A percentile compares a stretch with the other conserved stretches of the same genome.
phyloP scores from a whole-genome alignment of 2,888 invertebrate species.

The Sarcophaga caerulescens region DNA sequence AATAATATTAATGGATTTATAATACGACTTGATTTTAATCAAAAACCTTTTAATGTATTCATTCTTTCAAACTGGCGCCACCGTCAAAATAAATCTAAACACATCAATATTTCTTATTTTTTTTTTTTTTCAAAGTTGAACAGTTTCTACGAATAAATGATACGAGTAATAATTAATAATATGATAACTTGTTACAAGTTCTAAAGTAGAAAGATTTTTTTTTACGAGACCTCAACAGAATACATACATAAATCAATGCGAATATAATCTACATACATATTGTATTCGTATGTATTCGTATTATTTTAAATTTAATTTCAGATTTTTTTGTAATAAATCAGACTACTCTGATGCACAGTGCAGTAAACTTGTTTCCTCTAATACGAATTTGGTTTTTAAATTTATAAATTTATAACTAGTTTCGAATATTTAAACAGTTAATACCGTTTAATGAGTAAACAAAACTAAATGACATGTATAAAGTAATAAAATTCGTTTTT shows the following conservation, averaged over 20 bases:
- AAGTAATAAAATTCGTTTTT: too few species aligned
- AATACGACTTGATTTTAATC: too few species aligned
- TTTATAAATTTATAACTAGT: slow-evolving; percentile 5
- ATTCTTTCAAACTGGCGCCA: neutral
- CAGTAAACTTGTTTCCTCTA: neutral
- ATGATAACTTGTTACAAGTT: slow-evolving; percentile 5
- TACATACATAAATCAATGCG: neutral
- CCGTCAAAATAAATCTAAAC: neutral
- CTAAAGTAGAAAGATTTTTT: neutral
- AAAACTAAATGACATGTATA: neutral
- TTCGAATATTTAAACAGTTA: neutral
- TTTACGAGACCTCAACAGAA: neutral
- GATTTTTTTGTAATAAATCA: slow-evolving; percentile 15
- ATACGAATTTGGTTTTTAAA: neutral
- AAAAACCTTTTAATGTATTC: neutral
- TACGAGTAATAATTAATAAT: neutral
- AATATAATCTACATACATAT: neutral
- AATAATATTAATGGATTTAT: too few species aligned
- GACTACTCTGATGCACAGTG: slow-evolving; percentile 13
- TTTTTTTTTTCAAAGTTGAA: neutral
- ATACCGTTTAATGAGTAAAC: neutral
- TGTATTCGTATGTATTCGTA: neutral
- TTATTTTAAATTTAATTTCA: neutral
- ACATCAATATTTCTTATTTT: neutral
- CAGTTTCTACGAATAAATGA: neutral